Evolutionary conservation across 2,888 invertebrate species (phyloP).

Genomic region (Uropetala carovei): DNA sequence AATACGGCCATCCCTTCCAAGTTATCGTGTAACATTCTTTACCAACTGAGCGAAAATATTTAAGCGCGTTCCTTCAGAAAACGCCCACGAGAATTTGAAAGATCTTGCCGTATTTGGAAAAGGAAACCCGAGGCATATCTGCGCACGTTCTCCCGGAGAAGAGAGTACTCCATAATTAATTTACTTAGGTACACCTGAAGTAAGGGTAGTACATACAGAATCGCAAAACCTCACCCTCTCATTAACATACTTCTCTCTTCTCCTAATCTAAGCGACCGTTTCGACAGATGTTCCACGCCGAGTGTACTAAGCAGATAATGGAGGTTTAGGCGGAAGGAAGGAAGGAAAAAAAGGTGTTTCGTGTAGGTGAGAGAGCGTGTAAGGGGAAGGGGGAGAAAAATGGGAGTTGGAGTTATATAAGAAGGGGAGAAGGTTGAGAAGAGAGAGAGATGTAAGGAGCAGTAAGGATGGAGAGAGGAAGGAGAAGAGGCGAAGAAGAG

Average conservation of each 20-base stretch:
- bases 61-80: too few species aligned
- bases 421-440: not conserved
- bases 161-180: not conserved
- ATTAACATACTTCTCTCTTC: constrained; percentile 34
- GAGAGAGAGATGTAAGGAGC: not conserved
- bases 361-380: not conserved
- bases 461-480: not conserved
- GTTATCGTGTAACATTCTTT: too few species aligned
- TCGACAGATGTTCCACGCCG: constrained; percentile 40
- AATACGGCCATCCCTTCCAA: too few species aligned
- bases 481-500: not conserved
- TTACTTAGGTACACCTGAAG: not conserved
- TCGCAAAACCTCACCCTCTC: not conserved
- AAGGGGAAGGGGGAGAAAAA: not conserved
- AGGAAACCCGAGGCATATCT: too few species aligned
- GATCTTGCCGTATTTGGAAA: too few species aligned
- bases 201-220: not conserved
- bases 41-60: too few species aligned
- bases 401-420: not conserved
- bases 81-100: too few species aligned
- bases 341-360: not conserved
- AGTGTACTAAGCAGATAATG: constrained; percentile 56
- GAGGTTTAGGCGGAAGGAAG: not conserved
- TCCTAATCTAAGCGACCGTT: constrained; percentile 41
- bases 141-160: not conserved